Base-by-base conservation (phyloP, 2,888 invertebrate genomes). In the Seira sanloemensis region DNA sequence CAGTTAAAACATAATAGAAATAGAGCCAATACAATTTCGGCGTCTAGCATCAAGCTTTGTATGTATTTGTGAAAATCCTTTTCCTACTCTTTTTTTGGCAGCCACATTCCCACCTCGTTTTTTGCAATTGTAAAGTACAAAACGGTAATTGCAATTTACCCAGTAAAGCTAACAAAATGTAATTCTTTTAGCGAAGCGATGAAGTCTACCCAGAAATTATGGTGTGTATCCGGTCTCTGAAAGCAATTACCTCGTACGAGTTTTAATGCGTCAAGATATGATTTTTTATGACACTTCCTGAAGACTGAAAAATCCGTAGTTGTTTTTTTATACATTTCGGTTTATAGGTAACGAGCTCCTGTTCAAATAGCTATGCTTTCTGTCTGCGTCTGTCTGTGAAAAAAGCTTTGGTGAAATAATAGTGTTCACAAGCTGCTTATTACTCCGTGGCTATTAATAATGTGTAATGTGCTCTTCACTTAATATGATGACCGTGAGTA, bases 271-370 rank as follows among this genome's bases (percentile, higher is more conserved):
- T 12, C 19, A 18, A 5, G 58, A 58, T 58, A 18, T 18, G 21
- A 76, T 58, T 78, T 81, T 81, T 81, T 81, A 75, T 81, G 81
- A 75, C 81, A 81, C 69, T 81, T 81, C 81, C 81, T 74, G 25
- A 81, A 67, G 12, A 23, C 24, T 77, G 69, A 37, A 37, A 37
- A 37, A 37, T 37, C 37, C 37, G n/a, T n/a, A n/a, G n/a, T n/a
- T n/a, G n/a, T n/a, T n/a, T n/a, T n/a, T n/a, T n/a, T n/a, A n/a
- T n/a, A n/a, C n/a, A n/a, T n/a, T n/a, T n/a, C n/a, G n/a, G n/a
- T n/a, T n/a, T n/a, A n/a, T n/a, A n/a, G n/a, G n/a, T n/a, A n/a
- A n/a, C n/a, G n/a, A n/a, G n/a, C n/a, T n/a, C n/a, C n/a, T n/a
- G n/a, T n/a, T n/a, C n/a, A n/a, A n/a, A n/a, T n/a, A n/a, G n/a